Conservation (phyloP, 2,888 invertebrate species). For the Lasioglossum vierecki region DNA sequence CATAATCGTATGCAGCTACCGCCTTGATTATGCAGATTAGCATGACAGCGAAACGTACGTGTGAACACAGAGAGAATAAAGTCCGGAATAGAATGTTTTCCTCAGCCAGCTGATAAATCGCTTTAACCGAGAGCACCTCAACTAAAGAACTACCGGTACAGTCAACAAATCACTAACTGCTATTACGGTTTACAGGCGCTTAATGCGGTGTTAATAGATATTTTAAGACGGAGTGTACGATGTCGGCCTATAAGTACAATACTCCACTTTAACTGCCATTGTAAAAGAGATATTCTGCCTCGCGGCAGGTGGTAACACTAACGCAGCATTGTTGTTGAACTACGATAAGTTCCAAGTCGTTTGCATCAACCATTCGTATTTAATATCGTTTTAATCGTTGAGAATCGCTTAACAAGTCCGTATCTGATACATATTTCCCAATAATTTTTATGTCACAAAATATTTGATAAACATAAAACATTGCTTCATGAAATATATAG, state of each 20-base stretch:
- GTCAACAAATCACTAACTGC: conserved; percentile 1
- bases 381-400: background rate
- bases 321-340: background rate
- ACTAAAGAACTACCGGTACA: background rate
- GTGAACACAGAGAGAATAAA: conserved; percentile 13
- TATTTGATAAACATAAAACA: too few species aligned
- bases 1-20: conserved; percentile 3
- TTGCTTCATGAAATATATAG: too few species aligned
- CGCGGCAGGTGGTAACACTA: background rate
- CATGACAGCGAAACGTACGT: conserved; percentile 17
- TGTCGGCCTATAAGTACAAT: background rate
- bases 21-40: conserved; percentile 15
- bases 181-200: background rate
- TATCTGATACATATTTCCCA: background rate
- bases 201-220: conserved; percentile 4
- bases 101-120: background rate
- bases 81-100: conserved; percentile 13
- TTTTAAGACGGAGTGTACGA: background rate
- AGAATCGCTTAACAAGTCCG: background rate
- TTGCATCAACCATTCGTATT: background rate
- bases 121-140: background rate
- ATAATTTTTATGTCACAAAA: too few species aligned
- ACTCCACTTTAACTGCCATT: background rate
- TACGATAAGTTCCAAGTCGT: background rate
- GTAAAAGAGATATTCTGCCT: background rate